phyloP scores from a whole-genome alignment of 1,140 invertebrate genomes.

The Elymnias hypermnestra region DNA sequence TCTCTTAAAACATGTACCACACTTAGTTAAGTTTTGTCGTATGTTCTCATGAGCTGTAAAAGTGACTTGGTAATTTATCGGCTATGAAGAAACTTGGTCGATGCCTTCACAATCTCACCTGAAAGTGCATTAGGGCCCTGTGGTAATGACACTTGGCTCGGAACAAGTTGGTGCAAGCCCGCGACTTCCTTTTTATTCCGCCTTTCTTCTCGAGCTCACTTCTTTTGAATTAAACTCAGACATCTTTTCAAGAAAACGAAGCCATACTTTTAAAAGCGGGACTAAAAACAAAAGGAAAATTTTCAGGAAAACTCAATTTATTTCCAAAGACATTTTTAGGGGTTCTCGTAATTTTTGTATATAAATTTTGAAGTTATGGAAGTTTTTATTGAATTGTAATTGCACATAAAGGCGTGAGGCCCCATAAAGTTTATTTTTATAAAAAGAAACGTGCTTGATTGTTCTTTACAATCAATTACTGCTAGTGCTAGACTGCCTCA shows the following conservation, averaged over 20 bases:
- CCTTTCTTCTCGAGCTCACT: slow-evolving; percentile 4
- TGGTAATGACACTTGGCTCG: slow-evolving; percentile 19
- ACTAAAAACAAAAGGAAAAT: neutral
- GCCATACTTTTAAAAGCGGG: neutral
- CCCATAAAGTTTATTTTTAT: too few relatives aligned
- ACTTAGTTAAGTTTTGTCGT: slow-evolving; percentile 46
- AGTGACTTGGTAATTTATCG: slow-evolving; percentile 73
- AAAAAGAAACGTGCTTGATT: too few relatives aligned
- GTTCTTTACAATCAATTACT: too few relatives aligned
- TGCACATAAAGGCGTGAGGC: too few relatives aligned
- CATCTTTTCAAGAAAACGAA: slow-evolving; percentile 2
- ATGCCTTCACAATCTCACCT: slow-evolving; percentile 50
- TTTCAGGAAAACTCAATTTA: neutral
- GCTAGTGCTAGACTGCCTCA: too few relatives aligned
- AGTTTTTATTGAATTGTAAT: too few relatives aligned
- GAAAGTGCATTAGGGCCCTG: slow-evolving; percentile 24
- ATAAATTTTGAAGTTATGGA: too few relatives aligned
- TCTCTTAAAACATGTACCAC: slow-evolving; percentile 24
- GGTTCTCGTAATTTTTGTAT: too few relatives aligned
- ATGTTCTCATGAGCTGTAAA: slow-evolving; percentile 64
- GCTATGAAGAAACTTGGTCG: slow-evolving; percentile 59
- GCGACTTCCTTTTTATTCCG: slow-evolving; percentile 12
- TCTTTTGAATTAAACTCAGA: slow-evolving; percentile 5
- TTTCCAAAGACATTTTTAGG: neutral
- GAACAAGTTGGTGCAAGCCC: slow-evolving; percentile 14